Evolutionary conservation across 2,797 vertebrate genomes (phyloP), one percentile per base, ranked within the genome.

Genomic region (Sebastiscus albofasciatus): DNA sequence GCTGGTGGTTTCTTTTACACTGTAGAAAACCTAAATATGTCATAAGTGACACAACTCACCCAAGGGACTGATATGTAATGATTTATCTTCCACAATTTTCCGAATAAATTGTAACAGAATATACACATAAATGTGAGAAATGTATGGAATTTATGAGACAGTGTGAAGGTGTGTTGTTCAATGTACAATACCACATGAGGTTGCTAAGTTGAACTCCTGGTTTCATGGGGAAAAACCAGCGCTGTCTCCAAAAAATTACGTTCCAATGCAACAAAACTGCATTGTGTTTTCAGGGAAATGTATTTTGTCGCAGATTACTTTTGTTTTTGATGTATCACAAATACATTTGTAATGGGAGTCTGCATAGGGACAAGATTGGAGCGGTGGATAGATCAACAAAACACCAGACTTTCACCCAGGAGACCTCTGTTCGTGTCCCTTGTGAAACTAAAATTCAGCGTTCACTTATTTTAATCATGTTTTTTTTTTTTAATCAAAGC

Each of bases 391-490:
- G 16, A 14, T 46, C 42, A 46, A 46, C 16, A 46, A 0, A 46
- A 46, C 0, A 42, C 39, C 39, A 42, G 39, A 0, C 39, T 42
- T 42, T 42, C 0, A 0, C 0, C 42, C 42, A 46, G 42, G 42
- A 18, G 42, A 46, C 14, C 42, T 46, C 42, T 46, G 6, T 46
- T 46, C 3, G 0, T 46, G 42, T 7, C 14, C 42, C 6, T 16
- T 18, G 14, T 46, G 42, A 46, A 46, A 46, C 5, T 0, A 46
- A 46, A 46, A 46, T 16, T 46, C 42, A 46, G 6, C 0, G 0
- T 46, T 46, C 42, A 46, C 42, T 7, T 46, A 39, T 14, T 39
- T 39, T 39, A 39, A 13, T 39, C 36, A 39, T 39, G 36, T 0
- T 39, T 12, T 39, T 12, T 34, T 36, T 39, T 39, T 39, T 39